Base-by-base conservation (phyloP, 2,888 invertebrate species). In the Rapana venosa region DNA sequence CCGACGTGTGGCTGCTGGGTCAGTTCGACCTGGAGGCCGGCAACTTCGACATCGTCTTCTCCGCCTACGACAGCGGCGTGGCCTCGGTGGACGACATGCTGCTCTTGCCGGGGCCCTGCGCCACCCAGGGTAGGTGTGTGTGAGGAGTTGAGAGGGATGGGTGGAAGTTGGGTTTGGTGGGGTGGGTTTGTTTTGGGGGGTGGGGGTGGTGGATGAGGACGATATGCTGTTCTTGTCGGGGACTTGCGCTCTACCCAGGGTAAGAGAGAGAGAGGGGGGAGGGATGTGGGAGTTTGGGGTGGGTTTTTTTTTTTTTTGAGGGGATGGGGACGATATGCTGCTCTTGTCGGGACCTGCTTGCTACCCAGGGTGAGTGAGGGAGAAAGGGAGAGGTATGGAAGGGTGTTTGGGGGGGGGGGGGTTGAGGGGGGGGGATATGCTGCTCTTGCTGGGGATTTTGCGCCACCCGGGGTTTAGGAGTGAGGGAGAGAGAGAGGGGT, bases 41-140 rank as follows among this genome's bases (percentile, higher is more conserved):
- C 11, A 88, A 90, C 22, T 94, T 92, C 89, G 90, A 94, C 81
- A 86, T 95, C 2, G 90, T 90, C 17, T 94, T 95, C 87, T 88
- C 90, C 20, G 91, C 94, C 13, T 92, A 90, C 22, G 93, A 93
- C 47, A 90, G 87, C 0, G 88, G 92, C 11, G 90, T 92, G 58
- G 92, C 93, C 26, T 94, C 94, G 5, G 61, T 95, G 81, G 95
- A 95, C 92, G 95, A 95, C 88, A 91, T 94, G 1, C 56, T 89
- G 26, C 86, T 94, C 2, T 86, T 93, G 32, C 88, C 91, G 5
- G 94, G 94, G 32, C 91, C 90, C 56, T 95, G 95, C 89, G 87
- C 70, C 6, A 87, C 92, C 13, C 91, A 92, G 77, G 92, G 95
- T 95, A 90, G 92, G 93, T 92, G 17, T 47, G n/a, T 22, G n/a